Percentiles rank a stretch among this genome's conserved stretches.
phyloP scores from a whole-genome alignment of 2,888 invertebrate genomes.

The Epistrophella euchroma region DNA sequence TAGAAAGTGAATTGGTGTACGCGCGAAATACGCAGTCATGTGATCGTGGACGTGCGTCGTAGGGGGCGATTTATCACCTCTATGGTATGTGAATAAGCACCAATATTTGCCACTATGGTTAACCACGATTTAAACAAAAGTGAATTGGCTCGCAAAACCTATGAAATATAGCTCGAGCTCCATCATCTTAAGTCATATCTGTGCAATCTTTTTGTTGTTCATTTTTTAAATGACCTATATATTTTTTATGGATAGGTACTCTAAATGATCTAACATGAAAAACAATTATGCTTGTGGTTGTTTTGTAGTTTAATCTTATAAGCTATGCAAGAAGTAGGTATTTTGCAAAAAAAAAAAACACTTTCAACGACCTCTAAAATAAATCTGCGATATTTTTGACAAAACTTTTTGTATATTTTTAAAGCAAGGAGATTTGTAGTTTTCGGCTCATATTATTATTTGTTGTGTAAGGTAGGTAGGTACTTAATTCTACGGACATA shows the following conservation, averaged over 20 bases:
- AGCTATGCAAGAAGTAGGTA: neutral
- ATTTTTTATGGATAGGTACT: neutral
- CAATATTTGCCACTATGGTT: slow-evolving; percentile 44
- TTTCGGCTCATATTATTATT: no score
- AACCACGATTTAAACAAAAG: slow-evolving; percentile 32
- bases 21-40: slow-evolving; percentile 48
- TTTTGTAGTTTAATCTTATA: neutral
- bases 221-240: slow-evolving; percentile 45
- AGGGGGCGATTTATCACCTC: slow-evolving; percentile 58
- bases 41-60: slow-evolving; percentile 55
- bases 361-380: neutral
- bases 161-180: slow-evolving; percentile 39
- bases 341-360: neutral
- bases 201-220: slow-evolving; percentile 36
- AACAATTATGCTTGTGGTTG: neutral
- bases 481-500: no score
- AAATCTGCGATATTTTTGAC: neutral
- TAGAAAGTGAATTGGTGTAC: slow-evolving; percentile 58
- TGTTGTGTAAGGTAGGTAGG: no score
- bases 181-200: slow-evolving; percentile 45
- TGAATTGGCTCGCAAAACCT: slow-evolving; percentile 41
- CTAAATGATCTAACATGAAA: neutral
- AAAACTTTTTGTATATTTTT: no score
- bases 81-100: slow-evolving; percentile 46
- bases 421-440: no score